phyloP scores from a whole-genome alignment of 53 echinoderm and acorn worm species.

The Temnopleurus reevesii region DNA sequence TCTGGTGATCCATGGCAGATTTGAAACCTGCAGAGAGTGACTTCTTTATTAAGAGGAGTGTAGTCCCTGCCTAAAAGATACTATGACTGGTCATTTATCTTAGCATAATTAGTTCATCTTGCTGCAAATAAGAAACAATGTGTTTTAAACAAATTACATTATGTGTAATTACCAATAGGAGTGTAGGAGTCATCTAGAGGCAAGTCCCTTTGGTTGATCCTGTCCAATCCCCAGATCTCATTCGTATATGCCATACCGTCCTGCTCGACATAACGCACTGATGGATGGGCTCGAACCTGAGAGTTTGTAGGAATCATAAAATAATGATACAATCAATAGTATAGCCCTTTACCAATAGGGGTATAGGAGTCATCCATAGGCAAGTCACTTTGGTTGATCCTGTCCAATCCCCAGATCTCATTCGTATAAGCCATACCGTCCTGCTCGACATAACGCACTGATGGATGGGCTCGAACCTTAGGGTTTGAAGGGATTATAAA shows the following conservation, averaged over 20 bases:
- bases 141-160: no score
- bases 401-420: constrained; percentile 68
- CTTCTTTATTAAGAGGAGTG: no score
- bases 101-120: no score
- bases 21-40: no score
- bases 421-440: constrained; percentile 53
- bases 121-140: no score
- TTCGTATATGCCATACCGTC: constrained; percentile 54
- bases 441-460: constrained; percentile 64
- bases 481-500: no score
- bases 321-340: no score
- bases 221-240: constrained; percentile 68
- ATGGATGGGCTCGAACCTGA: constrained; percentile 61
- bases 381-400: constrained; percentile 65
- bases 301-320: no score
- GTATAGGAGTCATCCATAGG: constrained; percentile 61
- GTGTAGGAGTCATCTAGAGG: constrained; percentile 62
- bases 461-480: constrained; percentile 64
- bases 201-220: constrained; percentile 65
- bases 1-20: no score
- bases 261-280: constrained; percentile 64
- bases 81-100: no score
- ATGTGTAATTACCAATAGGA: constrained; percentile 43
- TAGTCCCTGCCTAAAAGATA: no score
- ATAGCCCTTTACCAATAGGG: constrained; percentile 59